phyloP scores from a whole-genome alignment of 2,113 vertebrate genomes.

The Glareola pratincola region DNA sequence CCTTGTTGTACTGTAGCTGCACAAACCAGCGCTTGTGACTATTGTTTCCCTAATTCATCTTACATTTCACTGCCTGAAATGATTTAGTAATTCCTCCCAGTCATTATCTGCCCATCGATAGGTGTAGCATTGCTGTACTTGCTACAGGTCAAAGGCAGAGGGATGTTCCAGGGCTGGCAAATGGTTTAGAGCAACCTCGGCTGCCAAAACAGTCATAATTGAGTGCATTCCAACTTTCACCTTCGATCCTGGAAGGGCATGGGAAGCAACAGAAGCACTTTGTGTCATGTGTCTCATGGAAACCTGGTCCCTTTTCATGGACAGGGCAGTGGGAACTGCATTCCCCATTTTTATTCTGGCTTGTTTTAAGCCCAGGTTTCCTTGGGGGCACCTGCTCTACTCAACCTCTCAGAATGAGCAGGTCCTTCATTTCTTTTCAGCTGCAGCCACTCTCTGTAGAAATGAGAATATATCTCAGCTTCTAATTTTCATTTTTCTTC shows the following conservation, averaged over 20 bases:
- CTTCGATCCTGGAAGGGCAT: neutral
- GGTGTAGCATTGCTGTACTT: neutral
- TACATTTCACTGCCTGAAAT: neutral
- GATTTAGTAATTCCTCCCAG: neutral
- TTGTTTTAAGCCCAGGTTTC: neutral
- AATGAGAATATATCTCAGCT: neutral
- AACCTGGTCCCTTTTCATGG: neutral
- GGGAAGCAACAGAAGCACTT: neutral
- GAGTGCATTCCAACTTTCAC: neutral
- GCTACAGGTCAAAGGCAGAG: neutral
- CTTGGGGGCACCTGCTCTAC: neutral
- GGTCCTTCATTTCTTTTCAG: neutral
- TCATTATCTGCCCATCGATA: neutral
- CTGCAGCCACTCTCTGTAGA: neutral
- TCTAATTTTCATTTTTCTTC: neutral
- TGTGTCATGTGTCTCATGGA: neutral
- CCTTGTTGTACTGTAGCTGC: neutral
- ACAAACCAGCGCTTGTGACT: neutral
- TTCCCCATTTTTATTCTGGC: neutral
- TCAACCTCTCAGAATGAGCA: neutral
- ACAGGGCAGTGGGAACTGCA: neutral
- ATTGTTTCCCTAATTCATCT: neutral
- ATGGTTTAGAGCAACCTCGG: neutral
- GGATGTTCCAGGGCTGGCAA: neutral
- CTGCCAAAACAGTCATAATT: neutral